Evolutionary conservation across 2,797 vertebrate species (phyloP).

Genomic region (Tapera naevia): DNA sequence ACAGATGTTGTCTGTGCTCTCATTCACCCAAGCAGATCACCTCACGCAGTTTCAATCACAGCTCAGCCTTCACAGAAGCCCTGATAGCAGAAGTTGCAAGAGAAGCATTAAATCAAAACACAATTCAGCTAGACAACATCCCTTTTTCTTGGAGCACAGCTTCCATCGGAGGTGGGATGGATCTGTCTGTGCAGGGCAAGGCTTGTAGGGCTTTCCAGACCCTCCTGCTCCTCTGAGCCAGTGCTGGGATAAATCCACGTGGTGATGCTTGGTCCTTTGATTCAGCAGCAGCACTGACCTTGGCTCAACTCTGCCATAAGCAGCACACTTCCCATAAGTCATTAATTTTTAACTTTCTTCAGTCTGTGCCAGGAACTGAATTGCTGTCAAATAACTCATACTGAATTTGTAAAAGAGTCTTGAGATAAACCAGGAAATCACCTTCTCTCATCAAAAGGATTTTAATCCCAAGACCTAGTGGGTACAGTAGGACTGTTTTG

Average conservation of each 20-base stretch:
- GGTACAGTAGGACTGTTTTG: background rate
- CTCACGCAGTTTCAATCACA: background rate
- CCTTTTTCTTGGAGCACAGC: background rate
- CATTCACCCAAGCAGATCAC: background rate
- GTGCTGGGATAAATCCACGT: background rate
- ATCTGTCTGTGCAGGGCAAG: background rate
- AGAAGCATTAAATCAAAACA: background rate
- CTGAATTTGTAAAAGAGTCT: background rate
- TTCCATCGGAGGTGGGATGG: background rate
- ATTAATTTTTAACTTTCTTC: constrained; percentile 34
- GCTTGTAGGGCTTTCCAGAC: background rate
- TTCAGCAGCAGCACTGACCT: background rate
- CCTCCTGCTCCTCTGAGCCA: background rate
- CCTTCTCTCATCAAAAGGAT: background rate
- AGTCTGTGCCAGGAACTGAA: background rate
- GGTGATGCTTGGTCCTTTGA: background rate
- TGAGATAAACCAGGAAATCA: background rate
- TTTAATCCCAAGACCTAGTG: background rate
- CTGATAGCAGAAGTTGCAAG: background rate
- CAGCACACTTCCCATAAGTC: background rate
- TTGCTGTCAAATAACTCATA: background rate
- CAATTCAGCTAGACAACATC: background rate
- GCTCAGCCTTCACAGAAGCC: background rate
- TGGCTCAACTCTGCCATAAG: background rate
- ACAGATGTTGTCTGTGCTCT: background rate